Evolutionary conservation across 2,797 vertebrate species (phyloP), one percentile per base, ranked within the genome.

Genomic region (Bryconaethiops microstoma): DNA sequence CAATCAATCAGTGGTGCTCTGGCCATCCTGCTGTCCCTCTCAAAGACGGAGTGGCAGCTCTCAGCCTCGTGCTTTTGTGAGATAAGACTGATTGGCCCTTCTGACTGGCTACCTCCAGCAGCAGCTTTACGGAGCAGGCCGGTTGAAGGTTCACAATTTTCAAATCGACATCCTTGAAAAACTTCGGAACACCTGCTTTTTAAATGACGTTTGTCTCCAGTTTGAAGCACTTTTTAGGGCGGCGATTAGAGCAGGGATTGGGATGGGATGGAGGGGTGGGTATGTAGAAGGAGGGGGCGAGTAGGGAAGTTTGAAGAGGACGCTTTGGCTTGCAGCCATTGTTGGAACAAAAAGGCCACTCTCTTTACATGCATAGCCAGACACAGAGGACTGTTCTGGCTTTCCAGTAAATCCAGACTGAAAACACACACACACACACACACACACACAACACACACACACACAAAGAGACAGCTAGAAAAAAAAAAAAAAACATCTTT

Each of bases 321-420:
- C 86, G 90, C 79, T 87, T 93, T 94, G 94, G 94, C 92, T 86
- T 76, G 75, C 85, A 87, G 92, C 94, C 90, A 89, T 88, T 85
- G 83, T 85, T 88, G 85, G 88, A 92, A 95, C 93, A 95, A 95
- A 95, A 93, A 93, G 89, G 92, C 88, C 88, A 94, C 90, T 92
- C 92, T 95, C 92, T 95, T 95, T 94, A 94, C 93, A 94, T 94
- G 93, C 94, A 94, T 85, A 93, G 92, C 93, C 92, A 94, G 92
- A 92, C 91, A 93, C 93, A 93, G 92, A 89, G 89, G 92, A 94
- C 92, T 89, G 87, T 88, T 88, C 90, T 83, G 88, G 63, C 87
- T 35, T 91, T 90, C 86, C 88, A 91, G 88, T 82, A 91, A 92
- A 91, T 84, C 90, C 87, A 82, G 87, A 77, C 87, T 87, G 87